Percentiles rank a stretch among this genome's conserved stretches.
Conservation (phyloP, 2,888 invertebrate species). For the Zygogramma bicolorata region DNA sequence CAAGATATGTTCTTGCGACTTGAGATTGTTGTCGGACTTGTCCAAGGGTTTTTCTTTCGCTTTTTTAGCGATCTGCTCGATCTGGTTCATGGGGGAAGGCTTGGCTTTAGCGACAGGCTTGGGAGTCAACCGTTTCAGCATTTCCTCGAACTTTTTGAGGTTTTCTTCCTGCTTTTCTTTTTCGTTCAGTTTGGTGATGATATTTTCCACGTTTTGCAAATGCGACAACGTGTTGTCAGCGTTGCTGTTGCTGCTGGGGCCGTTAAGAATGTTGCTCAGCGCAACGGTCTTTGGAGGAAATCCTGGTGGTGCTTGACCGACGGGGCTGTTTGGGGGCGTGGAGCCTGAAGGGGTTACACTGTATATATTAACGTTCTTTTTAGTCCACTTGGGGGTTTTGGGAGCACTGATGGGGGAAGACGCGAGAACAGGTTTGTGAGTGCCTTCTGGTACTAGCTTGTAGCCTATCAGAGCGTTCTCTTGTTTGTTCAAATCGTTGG, state of each 20-base stretch:
- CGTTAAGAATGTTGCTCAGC: constrained; percentile 51
- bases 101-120: constrained; percentile 23
- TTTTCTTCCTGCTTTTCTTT: constrained; percentile 61
- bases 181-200: constrained; percentile 58
- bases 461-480: constrained; percentile 69
- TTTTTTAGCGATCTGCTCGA: background rate
- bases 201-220: constrained; percentile 64
- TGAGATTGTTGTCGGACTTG: constrained; percentile 50
- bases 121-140: constrained; percentile 52
- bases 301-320: constrained; percentile 13
- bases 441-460: constrained; percentile 70
- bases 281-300: constrained; percentile 38
- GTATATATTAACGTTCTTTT: constrained; percentile 60
- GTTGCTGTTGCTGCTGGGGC: constrained; percentile 15
- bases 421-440: constrained; percentile 55
- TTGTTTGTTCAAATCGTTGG: constrained; percentile 63
- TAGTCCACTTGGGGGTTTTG: constrained; percentile 51
- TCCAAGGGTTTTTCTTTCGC: constrained; percentile 34
- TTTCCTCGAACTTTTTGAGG: constrained; percentile 61
- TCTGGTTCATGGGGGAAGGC: background rate
- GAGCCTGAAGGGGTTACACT: constrained; percentile 48
- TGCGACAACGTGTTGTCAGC: constrained; percentile 59
- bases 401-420: constrained; percentile 42
- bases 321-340: constrained; percentile 28
- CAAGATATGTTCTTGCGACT: constrained; percentile 55